Percentiles rank a stretch among this genome's conserved stretches.
These are phyloP conservation scores for Gnatocerus cornutus DNA, from an alignment of 2,888 invertebrate genomes.

Conservation along the genomic window DNA sequence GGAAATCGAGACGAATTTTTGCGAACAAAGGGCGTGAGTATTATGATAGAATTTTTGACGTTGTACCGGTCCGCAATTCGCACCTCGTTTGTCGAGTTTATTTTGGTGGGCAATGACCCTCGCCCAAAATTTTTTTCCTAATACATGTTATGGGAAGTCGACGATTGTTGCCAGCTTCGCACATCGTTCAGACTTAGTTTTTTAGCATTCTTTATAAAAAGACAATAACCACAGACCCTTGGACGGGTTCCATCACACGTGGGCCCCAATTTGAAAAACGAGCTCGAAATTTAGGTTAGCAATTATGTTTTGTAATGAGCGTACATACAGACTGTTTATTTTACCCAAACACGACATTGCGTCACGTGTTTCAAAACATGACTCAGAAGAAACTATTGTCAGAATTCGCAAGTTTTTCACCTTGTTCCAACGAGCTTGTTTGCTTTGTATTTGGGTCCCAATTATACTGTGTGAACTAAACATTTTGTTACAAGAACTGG, in stretches of 20 bases:
- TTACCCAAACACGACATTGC: neutral
- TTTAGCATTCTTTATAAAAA: neutral
- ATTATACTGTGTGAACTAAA: too few species aligned
- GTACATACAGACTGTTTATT: neutral
- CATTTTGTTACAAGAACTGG: too few species aligned
- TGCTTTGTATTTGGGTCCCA: too few species aligned
- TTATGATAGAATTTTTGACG: constrained; percentile 3
- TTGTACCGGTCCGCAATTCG: constrained; percentile 11
- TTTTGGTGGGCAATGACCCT: constrained; percentile 46
- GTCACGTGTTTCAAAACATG: constrained; percentile 5
- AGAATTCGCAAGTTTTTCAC: neutral
- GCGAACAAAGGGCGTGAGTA: constrained; percentile 43
- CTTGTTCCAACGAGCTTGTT: too few species aligned
- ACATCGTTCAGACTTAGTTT: constrained; percentile 13
- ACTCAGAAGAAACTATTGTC: neutral
- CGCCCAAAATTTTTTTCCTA: constrained; percentile 31
- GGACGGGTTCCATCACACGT: neutral
- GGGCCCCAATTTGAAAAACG: neutral
- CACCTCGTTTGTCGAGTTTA: constrained; percentile 31
- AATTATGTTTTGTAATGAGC: neutral
- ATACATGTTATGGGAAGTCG: constrained; percentile 16
- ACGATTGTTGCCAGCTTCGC: constrained; percentile 37
- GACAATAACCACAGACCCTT: neutral
- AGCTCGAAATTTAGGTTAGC: neutral
- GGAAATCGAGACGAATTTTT: constrained; percentile 5